Base-by-base conservation (phyloP, 1,140 invertebrate species). In the Tetramorium parvispinum region DNA sequence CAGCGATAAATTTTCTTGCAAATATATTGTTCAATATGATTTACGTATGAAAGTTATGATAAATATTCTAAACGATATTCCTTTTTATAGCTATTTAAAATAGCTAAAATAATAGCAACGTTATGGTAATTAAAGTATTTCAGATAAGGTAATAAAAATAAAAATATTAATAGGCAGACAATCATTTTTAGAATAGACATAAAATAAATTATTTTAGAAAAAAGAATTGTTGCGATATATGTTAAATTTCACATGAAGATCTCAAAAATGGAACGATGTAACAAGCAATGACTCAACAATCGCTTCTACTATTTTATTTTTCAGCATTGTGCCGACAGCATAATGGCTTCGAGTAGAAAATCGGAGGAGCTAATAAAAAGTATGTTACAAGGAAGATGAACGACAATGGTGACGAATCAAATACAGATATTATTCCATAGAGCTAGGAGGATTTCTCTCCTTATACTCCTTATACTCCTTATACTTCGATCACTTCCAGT, bases 381-480 rank as follows among this genome's bases (percentile, higher is more conserved):
- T 49, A 61, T 18, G 18, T 83, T 61, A 49, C n/a, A 43, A 63
- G 55, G 11, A 83, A 73, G 40, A 73, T 49, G 40, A 83, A 49
- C 53, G 53, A 75, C 68, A 73, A 73, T 82, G 57, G 5, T 49
- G 79, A 59, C 27, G 68, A 43, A 66, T 27, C 24, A 81, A 70
- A 70, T 81, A 68, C 49, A 53, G 63, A 73, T 32, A 32, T 32
- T 32, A 32, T 71, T 24, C 61, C 68, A 59, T n/a, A 49, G 16
- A 83, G 37, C 24, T 32, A 6, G 46, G 40, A 53, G 53, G 77
- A 11, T 13, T 83, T 83, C 66, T 73, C 66, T 73, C 59, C 53
- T 37, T 53, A 66, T 37, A 59, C 24, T 61, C 68, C n/a, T n/a
- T n/a, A n/a, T n/a, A n/a, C 66, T 73, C 59, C 53, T 37, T 53